phyloP scores from a whole-genome alignment of 2,888 invertebrate species.

The Geotrupes spiniger region DNA sequence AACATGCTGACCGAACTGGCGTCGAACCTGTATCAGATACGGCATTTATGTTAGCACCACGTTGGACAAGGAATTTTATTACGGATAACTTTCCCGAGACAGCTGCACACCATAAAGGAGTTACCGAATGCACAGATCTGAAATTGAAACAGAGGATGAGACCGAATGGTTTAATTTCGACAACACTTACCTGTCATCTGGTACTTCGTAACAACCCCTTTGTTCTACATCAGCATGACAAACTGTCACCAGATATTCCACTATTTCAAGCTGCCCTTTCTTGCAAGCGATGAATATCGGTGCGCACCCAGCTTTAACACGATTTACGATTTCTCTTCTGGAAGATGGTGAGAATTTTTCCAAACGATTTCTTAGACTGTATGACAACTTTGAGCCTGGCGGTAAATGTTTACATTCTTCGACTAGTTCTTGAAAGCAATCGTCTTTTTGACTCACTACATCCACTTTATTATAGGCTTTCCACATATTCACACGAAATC shows the following conservation, averaged over 20 bases:
- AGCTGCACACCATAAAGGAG: conserved; percentile 90
- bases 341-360: conserved; percentile 59
- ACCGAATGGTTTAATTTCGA: background rate
- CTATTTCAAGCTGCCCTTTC: conserved; percentile 78
- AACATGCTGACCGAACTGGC: conserved; percentile 88
- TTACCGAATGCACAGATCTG: conserved; percentile 73
- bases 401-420: conserved; percentile 65
- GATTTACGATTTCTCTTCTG: conserved; percentile 66
- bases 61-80: conserved; percentile 72
- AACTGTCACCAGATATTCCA: conserved; percentile 77
- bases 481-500: conserved; percentile 37
- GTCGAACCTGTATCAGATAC: conserved; percentile 85
- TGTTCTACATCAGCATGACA: conserved; percentile 86
- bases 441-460: conserved; percentile 49
- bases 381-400: conserved; percentile 66
- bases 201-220: conserved; percentile 79
- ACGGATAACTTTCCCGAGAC: conserved; percentile 79
- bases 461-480: conserved; percentile 41
- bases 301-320: conserved; percentile 72
- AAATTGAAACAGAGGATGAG: conserved; percentile 24
- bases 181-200: conserved; percentile 63
- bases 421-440: conserved; percentile 61
- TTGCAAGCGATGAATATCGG: conserved; percentile 78
- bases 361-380: conserved; percentile 54
- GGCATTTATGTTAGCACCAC: conserved; percentile 84